Evolutionary conservation across 2,888 invertebrate genomes (phyloP), one percentile per base, ranked within the genome.

Genomic region (Synergus gifuensis): DNA sequence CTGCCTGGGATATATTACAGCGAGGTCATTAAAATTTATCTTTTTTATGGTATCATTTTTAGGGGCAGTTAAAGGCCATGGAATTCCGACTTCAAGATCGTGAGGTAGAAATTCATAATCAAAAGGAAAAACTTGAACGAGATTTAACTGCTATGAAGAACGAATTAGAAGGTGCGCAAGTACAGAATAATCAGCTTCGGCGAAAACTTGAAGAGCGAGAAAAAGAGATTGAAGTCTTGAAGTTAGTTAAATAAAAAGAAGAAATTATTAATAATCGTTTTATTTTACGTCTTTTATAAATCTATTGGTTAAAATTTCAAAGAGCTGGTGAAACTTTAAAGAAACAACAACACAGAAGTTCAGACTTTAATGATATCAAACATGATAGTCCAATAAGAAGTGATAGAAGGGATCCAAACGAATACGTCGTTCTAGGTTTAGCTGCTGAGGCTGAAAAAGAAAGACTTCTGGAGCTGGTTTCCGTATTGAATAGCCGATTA

Each of bases 391-490:
- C 81, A 46, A 80, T 82, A n/a, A 66, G 69, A 46, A 84, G 81
- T 78, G 83, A 76, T 36, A 77, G 40, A 0, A 81, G 80, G 16
- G 86, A 88, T 28, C 85, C 87, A 3, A 88, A 89, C 83, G 91
- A 91, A 80, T 89, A 89, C 73, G 88, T 90, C 2, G 88, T 93
- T 9, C 92, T 94, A 92, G 93, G 94, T 84, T 93, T 94, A 4
- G 94, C 94, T 0, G 93, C 94, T 0, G 95, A 95, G 88, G 94
- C 94, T 66, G 95, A 96, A 92, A 93, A 94, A 18, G 92, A 94
- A 80, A 93, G 94, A 73, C 90, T 96, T 4, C 89, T 95, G 2
- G 95, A 95, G 79, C 89, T 96, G 64, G 93, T 95, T 0, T 91
- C 93, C 8, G 92, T 93, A 0, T 90, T 95, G 60, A 95, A 95